Evolutionary conservation across 2,113 vertebrate genomes (phyloP), one percentile per base, ranked within the genome.

Genomic region (Anoura caudifer): DNA sequence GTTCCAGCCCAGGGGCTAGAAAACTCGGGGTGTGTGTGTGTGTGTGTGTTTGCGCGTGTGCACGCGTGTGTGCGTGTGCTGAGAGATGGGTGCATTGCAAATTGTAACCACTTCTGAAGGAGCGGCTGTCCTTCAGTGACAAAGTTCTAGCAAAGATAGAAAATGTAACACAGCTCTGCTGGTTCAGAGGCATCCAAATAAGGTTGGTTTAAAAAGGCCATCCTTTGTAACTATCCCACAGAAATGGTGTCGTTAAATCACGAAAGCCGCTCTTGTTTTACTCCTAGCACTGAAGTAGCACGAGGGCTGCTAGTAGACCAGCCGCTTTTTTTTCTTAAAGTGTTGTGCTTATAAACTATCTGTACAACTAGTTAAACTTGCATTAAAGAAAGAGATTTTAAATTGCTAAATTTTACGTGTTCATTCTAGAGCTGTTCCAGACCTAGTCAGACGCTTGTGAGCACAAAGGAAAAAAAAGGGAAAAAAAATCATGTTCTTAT

Each of bases 91-190:
- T 98, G 98, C 96, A 83, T 97, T 98, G 98, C 98, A 98, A 98
- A 98, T 98, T 98, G 98, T 97, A 98, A 99, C 98, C 98, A 98
- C 97, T 98, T 99, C 92, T 99, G 99, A 99, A 99, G 99, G 99
- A 99, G 99, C 98, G 98, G 98, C 98, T 98, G 95, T 98, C 98
- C 98, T 99, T 97, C 91, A 98, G 97, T 99, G 99, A 99, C 98
- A 98, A 99, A 99, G 98, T 98, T 99, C 99, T 99, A 99, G 99
- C 99, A 99, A 99, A 99, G 99, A 98, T 99, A 99, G 99, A 99
- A 99, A 99, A 99, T 98, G 98, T 99, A 98, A 98, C 98, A 99
- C 99, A 99, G 99, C 99, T 99, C 99, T 99, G 99, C 99, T 99
- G 99, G 99, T 99, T 99, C 97, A 97, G 98, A 98, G 98, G 98